phyloP scores from a whole-genome alignment of 2,113 vertebrate species.

The Cyanoramphus novaezelandiae region DNA sequence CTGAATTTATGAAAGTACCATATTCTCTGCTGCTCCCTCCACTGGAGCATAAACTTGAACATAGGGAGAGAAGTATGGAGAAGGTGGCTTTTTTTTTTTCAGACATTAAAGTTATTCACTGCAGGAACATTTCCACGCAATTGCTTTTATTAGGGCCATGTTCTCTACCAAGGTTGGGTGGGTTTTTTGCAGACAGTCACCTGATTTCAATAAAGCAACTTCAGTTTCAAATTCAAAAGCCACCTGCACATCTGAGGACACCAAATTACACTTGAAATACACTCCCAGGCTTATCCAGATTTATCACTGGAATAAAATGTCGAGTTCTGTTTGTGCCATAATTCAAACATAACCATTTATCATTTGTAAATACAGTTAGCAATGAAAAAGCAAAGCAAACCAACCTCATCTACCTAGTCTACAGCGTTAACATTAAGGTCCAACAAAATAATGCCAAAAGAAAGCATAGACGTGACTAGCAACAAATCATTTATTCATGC shows the following conservation, averaged over 20 bases:
- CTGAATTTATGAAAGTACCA: neutral
- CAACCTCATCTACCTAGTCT: neutral
- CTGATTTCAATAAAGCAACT: neutral
- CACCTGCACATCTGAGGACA: neutral
- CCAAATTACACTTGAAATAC: neutral
- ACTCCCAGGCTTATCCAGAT: neutral
- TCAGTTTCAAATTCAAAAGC: neutral
- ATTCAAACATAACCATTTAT: neutral
- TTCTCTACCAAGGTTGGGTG: neutral
- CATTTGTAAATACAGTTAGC: neutral
- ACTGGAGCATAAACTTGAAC: neutral
- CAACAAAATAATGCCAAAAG: neutral
- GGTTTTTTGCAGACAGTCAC: neutral
- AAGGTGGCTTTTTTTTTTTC: neutral
- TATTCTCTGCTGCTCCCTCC: neutral
- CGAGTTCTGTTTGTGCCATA: neutral
- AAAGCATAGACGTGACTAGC: neutral
- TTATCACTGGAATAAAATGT: neutral
- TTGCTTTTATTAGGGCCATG: neutral
- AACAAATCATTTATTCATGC: neutral
- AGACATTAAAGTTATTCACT: neutral
- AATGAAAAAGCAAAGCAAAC: neutral
- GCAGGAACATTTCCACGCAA: slow-evolving; percentile 1
- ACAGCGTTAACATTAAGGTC: neutral
- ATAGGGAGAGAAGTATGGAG: neutral